Conservation (phyloP, 2,888 invertebrate species). For the Thyatira batis region DNA sequence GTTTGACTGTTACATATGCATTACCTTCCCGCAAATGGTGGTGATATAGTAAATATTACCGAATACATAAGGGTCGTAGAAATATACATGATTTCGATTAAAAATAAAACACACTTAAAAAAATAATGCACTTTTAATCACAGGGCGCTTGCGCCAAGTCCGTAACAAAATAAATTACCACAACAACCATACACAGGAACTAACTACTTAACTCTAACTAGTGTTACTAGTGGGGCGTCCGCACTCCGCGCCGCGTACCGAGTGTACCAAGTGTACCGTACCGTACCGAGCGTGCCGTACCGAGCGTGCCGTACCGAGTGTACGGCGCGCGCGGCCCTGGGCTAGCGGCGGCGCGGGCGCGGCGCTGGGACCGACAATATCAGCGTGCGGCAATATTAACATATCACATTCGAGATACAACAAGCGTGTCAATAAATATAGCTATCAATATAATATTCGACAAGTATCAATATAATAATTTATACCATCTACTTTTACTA, state of each 20-base stretch:
- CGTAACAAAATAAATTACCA: slow-evolving; percentile 68
- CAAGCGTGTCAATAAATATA: not conserved
- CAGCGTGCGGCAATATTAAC: not conserved
- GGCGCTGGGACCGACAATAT: not conserved
- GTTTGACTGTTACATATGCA: too few species aligned
- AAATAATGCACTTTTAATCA: slow-evolving; percentile 78
- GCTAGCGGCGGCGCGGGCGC: not conserved
- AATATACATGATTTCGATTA: slow-evolving; percentile 7
- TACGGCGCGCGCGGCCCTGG: not conserved
- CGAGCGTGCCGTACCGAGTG: not conserved
- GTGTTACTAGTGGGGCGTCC: slow-evolving; percentile 3
- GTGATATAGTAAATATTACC: too few species aligned
- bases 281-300: not conserved
- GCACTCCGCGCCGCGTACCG: not conserved
- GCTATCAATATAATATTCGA: not conserved
- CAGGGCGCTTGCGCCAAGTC: slow-evolving; percentile 54
- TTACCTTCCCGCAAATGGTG: too few species aligned
- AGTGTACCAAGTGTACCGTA: not conserved
- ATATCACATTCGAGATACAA: not conserved
- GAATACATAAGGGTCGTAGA: too few species aligned
- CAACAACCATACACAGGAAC: slow-evolving; percentile 63
- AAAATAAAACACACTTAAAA: slow-evolving; percentile 32
- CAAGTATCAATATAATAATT: not conserved
- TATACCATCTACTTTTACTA: not conserved
- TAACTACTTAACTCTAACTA: slow-evolving; percentile 41